Conservation (phyloP, 1,140 invertebrate genomes). For the Drosophila erecta region DNA sequence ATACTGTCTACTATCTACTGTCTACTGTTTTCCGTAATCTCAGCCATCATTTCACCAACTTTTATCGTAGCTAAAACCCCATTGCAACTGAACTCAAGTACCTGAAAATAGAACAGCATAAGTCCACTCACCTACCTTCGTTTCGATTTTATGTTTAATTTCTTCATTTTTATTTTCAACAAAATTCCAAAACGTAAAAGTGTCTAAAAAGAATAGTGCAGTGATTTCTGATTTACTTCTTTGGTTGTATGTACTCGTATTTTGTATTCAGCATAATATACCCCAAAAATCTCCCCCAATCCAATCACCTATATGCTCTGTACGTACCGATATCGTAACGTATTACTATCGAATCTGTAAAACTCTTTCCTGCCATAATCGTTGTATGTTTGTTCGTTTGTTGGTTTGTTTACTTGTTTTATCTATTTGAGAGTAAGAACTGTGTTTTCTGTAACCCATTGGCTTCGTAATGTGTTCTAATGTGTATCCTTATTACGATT, state of each 20-base stretch:
- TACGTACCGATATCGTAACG: conserved; percentile 39
- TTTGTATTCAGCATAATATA: conserved; percentile 42
- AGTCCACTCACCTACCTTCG: conserved; percentile 10
- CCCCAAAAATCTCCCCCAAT: conserved; percentile 17
- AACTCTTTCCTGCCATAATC: conserved; percentile 67
- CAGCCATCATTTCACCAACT: conserved; percentile 14
- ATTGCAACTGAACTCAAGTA: conserved; percentile 7
- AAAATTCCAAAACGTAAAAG: conserved; percentile 39
- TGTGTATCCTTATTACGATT: conserved; percentile 42
- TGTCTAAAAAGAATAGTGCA: conserved; percentile 25
- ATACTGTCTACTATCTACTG: conserved; percentile 1
- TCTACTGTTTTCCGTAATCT: conserved; percentile 12
- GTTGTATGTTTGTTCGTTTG: conserved; percentile 74
- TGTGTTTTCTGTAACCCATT: conserved; percentile 72
- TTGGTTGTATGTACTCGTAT: conserved; percentile 19
- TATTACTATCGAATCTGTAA: conserved; percentile 46
- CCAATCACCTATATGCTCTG: conserved; percentile 21
- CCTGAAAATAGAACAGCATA: conserved; percentile 5
- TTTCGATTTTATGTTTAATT: conserved; percentile 7
- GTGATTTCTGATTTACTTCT: conserved; percentile 5
- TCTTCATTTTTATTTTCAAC: conserved; percentile 21
- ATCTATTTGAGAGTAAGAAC: conserved; percentile 67
- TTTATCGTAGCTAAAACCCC: conserved; percentile 15
- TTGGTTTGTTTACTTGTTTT: conserved; percentile 66
- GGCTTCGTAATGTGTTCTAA: conserved; percentile 76